A percentile compares a stretch with the other conserved stretches of the same genome.
Evolutionary conservation across 2,888 invertebrate species (phyloP).

Genomic region (Pycnomerus fuliginosus): DNA sequence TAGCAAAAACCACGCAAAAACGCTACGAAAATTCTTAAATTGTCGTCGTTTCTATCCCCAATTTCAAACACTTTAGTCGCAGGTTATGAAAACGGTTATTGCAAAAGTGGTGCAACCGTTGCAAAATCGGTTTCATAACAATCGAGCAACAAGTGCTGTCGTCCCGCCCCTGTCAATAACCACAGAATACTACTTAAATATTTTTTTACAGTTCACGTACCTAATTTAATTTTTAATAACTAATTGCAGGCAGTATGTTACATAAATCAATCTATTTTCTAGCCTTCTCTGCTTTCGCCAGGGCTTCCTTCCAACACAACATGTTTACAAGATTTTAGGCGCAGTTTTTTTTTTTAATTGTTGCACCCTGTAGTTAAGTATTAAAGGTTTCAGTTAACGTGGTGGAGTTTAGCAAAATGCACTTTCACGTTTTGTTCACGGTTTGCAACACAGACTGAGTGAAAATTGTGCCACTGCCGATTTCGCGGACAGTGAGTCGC

Average conservation of each 20-base stretch:
- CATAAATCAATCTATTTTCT: neutral
- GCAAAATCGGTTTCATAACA: slow-evolving; percentile 11
- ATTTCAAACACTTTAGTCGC: too few relatives aligned
- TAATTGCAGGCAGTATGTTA: too few relatives aligned
- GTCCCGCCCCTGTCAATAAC: slow-evolving; percentile 20
- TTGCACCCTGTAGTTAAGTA: too few relatives aligned
- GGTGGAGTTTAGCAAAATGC: slow-evolving; percentile 4
- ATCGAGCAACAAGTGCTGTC: slow-evolving; percentile 25
- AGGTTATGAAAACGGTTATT: too few relatives aligned
- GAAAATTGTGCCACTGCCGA: slow-evolving; percentile 14
- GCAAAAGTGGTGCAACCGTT: slow-evolving; percentile 6
- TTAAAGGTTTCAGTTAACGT: neutral
- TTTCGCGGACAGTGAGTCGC: too few relatives aligned
- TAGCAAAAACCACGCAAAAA: neutral
- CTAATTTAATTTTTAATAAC: slow-evolving; percentile 3
- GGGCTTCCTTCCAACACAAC: too few relatives aligned
- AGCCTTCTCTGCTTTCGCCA: too few relatives aligned
- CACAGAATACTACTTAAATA: too few relatives aligned
- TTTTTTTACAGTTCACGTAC: neutral
- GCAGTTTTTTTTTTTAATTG: slow-evolving; percentile 4
- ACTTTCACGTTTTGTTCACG: slow-evolving; percentile 13
- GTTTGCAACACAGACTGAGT: slow-evolving; percentile 1
- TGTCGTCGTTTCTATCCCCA: too few relatives aligned
- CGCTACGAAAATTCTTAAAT: neutral
- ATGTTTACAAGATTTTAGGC: too few relatives aligned